Evolutionary conservation across 53 echinoderm and acorn worm genomes (phyloP), one percentile per base, ranked within the genome.

Genomic region (Holothuria scabra): DNA sequence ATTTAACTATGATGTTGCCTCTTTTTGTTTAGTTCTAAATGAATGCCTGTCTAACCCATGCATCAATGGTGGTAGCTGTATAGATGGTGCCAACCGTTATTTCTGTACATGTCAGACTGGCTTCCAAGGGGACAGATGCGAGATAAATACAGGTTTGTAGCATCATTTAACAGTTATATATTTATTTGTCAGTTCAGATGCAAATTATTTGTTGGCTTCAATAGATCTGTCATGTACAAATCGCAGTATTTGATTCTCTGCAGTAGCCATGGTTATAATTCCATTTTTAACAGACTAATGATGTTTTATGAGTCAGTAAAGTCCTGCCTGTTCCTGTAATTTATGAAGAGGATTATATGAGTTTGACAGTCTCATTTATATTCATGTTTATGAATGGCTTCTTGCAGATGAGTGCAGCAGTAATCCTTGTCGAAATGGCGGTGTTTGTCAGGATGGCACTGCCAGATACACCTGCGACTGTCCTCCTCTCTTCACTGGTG

Each of bases 371-470:
- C 18, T 63, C 30, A 9, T 63, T 63, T 20, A 29, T 12, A 1
- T 64, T 64, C 1, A 29, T 16, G 2, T 16, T 64, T 64, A 64
- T 29, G 23, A 5, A 3, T 52, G 8, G 10, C 10, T 41, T 8
- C 65, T 29, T 28, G 3, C 25, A 58, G 79, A 79, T 30, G 56
- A 79, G 33, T 79, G 79, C 19, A 56, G 22, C 0, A 58, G 57
- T 26, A 41, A 80, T 68, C 89, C 89, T 33, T 89, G 89, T 89
- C 85, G 26, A 60, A 89, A 89, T 41, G 63, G 69, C 10, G 89
- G 89, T 24, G 20, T 16, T 7, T 89, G 89, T 60, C 1, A 12
- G 48, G 89, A 89, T 89, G 84, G 84, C 12, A 84, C 28, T 30
- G 32, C 29, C 32, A 33, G 56, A 18, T 71, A 84, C 38, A 76